A percentile compares a stretch with the other conserved stretches of the same genome.
These are phyloP conservation scores for Struthidea cinerea DNA, from an alignment of 2,113 vertebrate genomes.

Conservation along the genomic window DNA sequence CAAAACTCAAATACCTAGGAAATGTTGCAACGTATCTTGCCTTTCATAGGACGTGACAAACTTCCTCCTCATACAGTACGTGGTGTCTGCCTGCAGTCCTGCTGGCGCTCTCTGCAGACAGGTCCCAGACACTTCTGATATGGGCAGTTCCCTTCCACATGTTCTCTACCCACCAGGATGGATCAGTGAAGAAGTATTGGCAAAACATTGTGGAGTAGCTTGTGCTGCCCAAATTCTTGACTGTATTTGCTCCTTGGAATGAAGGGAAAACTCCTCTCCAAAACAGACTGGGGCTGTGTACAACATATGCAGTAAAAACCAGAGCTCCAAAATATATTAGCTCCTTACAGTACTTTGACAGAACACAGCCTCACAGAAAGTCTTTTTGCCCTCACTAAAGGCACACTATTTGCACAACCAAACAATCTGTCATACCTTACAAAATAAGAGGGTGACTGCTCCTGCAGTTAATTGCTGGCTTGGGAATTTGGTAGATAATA, in stretches of 20 bases:
- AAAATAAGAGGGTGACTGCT: neutral
- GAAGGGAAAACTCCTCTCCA: neutral
- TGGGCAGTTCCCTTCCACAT: neutral
- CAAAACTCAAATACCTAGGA: neutral
- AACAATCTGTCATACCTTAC: neutral
- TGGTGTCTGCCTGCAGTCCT: neutral
- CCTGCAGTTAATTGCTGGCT: neutral
- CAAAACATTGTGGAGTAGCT: neutral
- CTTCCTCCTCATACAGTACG: neutral
- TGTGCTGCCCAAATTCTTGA: neutral
- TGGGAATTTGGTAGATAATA: neutral
- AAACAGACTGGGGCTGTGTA: neutral
- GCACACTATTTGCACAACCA: neutral
- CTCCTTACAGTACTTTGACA: neutral
- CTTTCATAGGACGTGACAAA: constrained; percentile 1
- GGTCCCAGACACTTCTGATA: neutral
- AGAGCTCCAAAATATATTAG: neutral
- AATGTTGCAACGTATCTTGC: neutral
- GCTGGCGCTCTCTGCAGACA: neutral
- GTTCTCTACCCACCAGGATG: neutral
- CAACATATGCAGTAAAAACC: neutral
- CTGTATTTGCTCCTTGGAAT: neutral
- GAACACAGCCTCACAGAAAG: neutral
- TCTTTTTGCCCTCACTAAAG: neutral
- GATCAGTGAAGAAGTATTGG: neutral